phyloP scores from a whole-genome alignment of 2,888 invertebrate species.

The Meghimatium bilineatum region DNA sequence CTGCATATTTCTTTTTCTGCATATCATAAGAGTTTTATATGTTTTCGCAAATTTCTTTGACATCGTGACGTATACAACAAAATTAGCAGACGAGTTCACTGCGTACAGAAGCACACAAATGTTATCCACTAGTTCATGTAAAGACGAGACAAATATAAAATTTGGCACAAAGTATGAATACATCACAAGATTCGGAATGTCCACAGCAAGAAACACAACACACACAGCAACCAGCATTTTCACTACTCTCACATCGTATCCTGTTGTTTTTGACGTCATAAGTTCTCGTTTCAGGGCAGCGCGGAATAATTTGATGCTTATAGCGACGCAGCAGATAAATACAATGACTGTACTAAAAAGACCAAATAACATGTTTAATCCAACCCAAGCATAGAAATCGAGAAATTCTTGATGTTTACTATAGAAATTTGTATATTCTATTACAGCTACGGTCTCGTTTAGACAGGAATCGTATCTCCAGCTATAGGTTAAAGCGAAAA shows the following conservation, averaged over 20 bases:
- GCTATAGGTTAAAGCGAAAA: not conserved
- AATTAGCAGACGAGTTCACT: slow-evolving; percentile 10
- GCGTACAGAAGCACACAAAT: slow-evolving; percentile 6
- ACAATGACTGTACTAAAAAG: not conserved
- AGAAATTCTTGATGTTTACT: not conserved
- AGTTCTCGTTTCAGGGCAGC: not conserved
- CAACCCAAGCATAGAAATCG: slow-evolving; percentile 28
- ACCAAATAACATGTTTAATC: no score
- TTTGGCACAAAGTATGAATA: slow-evolving; percentile 17
- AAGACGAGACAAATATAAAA: not conserved
- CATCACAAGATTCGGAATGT: not conserved
- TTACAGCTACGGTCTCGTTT: not conserved
- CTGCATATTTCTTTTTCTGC: not conserved
- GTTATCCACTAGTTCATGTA: not conserved
- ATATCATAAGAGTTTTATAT: not conserved
- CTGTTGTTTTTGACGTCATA: not conserved
- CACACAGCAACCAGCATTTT: slow-evolving; percentile 22
- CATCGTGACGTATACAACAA: slow-evolving; percentile 32
- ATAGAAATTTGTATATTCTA: slow-evolving; percentile 24
- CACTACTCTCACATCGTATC: slow-evolving; percentile 28
- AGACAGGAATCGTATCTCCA: not conserved
- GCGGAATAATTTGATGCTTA: slow-evolving; percentile 2
- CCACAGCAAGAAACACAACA: not conserved
- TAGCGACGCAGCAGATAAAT: not conserved
- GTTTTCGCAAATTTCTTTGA: slow-evolving; percentile 25